Evolutionary conservation across 2,113 vertebrate species (phyloP), one percentile per base, ranked within the genome.

Genomic region (Axis porcinus): DNA sequence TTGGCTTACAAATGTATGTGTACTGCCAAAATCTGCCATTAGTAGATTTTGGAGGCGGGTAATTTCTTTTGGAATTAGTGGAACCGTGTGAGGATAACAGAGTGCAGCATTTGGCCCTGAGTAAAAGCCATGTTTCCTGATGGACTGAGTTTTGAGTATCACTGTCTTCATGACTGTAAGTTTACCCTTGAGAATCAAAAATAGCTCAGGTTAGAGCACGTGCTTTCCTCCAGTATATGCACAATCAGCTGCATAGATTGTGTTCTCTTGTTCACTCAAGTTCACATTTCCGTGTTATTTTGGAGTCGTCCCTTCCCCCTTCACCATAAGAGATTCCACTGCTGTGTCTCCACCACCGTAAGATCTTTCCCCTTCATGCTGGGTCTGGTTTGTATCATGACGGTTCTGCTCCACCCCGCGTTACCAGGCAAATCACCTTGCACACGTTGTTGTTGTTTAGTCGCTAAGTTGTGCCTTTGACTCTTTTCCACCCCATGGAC

Each of bases 11-110:
- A 45, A 60, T 74, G 43, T 52, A 33, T 43, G 79, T 27, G 84
- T 84, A 86, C 95, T 27, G 91, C 88, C 92, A 96, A 96, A 96
- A 70, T 50, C 78, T 95, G 57, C 90, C 82, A 79, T 84, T 82
- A 58, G 45, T 36, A 40, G 52, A 55, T 83, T 83, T 16, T 36
- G 50, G 81, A 93, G 94, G 83, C 70, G 43, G 91, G 83, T 47
- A 16, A 81, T 93, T 96, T 62, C 67, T 91, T 91, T 86, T 91
- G 52, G 67, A 95, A 64, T 95, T 81, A 45, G 43, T 85, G 33
- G 76, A 85, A 89, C 60, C 91, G 52, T 62, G 70, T 96, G 19
- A 54, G 88, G 74, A 60, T 93, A 94, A 92, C 7, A 33, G 67
- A 81, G 86, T 64, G 33, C 33, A 86, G 76, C 28, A 57, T 76